Evolutionary conservation across 2,888 invertebrate genomes (phyloP).

Genomic region (Euphydryas editha): DNA sequence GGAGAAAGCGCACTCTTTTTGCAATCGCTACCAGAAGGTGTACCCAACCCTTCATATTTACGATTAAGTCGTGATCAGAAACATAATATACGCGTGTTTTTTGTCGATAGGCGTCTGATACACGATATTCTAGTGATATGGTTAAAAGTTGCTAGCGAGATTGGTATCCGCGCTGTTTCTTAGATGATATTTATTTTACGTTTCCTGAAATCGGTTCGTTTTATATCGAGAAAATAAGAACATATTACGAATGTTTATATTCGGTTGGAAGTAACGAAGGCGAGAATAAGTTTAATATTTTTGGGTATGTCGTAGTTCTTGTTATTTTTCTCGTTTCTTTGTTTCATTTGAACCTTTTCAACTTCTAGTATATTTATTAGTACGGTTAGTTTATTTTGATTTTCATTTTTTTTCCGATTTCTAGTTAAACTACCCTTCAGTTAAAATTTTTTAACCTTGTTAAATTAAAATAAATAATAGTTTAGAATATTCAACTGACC

Average conservation of each 20-base stretch:
- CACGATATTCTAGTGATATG: constrained; percentile 52
- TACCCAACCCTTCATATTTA: constrained; percentile 81
- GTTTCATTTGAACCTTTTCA: neutral
- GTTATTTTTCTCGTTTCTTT: neutral
- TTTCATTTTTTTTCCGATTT: too few species aligned
- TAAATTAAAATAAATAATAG: too few species aligned
- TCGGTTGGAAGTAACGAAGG: neutral
- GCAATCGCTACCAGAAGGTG: constrained; percentile 82
- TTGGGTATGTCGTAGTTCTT: neutral
- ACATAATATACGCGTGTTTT: constrained; percentile 76
- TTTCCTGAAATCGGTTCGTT: constrained; percentile 17
- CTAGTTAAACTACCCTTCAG: too few species aligned
- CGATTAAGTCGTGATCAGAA: constrained; percentile 83
- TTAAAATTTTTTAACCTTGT: too few species aligned
- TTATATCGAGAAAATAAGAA: constrained; percentile 4
- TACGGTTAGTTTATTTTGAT: neutral
- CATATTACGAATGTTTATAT: constrained; percentile 1
- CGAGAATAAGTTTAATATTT: neutral
- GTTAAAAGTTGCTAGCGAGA: constrained; percentile 42
- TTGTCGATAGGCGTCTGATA: constrained; percentile 72
- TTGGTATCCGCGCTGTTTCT: constrained; percentile 26
- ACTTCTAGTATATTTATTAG: neutral
- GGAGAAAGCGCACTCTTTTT: constrained; percentile 79
- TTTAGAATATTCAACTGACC: too few species aligned
- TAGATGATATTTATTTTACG: constrained; percentile 23